phyloP scores from a whole-genome alignment of 2,888 invertebrate species.

The Mechanitis messenoides region DNA sequence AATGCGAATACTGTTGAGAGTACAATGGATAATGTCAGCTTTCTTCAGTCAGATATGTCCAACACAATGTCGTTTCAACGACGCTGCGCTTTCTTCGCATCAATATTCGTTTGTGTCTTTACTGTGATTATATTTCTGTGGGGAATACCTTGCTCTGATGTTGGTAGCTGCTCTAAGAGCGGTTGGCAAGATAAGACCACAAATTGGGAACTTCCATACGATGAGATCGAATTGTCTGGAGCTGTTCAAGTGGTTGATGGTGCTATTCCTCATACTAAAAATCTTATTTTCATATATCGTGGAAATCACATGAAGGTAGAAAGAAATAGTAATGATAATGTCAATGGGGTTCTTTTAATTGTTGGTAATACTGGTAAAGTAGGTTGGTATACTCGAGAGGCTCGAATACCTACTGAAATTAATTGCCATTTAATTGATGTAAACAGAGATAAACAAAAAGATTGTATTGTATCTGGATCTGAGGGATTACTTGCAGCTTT shows the following conservation, averaged over 20 bases:
- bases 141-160: constrained; percentile 85
- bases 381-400: constrained; percentile 84
- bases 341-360: constrained; percentile 82
- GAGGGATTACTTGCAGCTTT: constrained; percentile 77
- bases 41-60: constrained; percentile 66
- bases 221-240: constrained; percentile 82
- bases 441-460: constrained; percentile 81
- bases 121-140: constrained; percentile 85
- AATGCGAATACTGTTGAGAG: constrained; percentile 67
- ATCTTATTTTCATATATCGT: constrained; percentile 84
- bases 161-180: constrained; percentile 78
- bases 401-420: constrained; percentile 81
- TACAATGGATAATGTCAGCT: constrained; percentile 71
- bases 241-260: constrained; percentile 82
- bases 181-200: constrained; percentile 77
- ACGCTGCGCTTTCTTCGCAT: constrained; percentile 81
- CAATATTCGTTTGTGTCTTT: constrained; percentile 82
- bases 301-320: constrained; percentile 79
- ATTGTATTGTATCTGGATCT: constrained; percentile 85
- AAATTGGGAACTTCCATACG: constrained; percentile 82
- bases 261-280: constrained; percentile 78
- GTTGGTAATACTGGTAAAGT: constrained; percentile 82
- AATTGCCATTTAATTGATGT: constrained; percentile 85
- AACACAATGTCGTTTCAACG: constrained; percentile 81
- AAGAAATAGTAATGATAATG: constrained; percentile 63